Evolutionary conservation across 2,113 vertebrate genomes (phyloP).

Genomic region (Pica pica): DNA sequence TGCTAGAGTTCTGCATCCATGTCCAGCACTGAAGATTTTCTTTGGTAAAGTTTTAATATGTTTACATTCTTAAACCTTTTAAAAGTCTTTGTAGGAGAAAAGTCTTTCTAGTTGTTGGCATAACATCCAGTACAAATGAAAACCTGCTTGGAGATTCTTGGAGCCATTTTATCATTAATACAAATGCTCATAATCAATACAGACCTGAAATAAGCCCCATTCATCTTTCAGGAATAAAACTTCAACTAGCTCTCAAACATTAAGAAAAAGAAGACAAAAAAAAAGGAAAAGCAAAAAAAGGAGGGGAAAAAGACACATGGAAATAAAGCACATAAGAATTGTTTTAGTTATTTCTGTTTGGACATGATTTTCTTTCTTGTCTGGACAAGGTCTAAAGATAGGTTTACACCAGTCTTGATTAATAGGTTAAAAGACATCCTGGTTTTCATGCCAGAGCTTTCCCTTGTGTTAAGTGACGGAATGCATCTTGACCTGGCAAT

Average conservation of each 20-base stretch:
- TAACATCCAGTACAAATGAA: not conserved
- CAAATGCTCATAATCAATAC: not conserved
- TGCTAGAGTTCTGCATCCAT: not conserved
- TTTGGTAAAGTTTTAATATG: not conserved
- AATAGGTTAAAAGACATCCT: constrained; percentile 39
- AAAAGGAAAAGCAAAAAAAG: rapidly evolving
- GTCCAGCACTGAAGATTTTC: not conserved
- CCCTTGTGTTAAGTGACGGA: constrained; percentile 17
- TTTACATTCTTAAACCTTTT: not conserved
- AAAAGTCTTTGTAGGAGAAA: not conserved
- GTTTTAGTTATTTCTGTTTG: constrained; percentile 9
- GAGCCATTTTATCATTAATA: not conserved
- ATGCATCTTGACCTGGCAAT: constrained; percentile 28
- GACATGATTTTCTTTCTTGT: constrained; percentile 38
- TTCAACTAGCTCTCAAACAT: not conserved
- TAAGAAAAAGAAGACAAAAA: not conserved
- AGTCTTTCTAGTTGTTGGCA: not conserved
- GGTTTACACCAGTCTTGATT: constrained; percentile 37
- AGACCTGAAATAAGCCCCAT: not conserved
- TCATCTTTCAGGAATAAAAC: not conserved
- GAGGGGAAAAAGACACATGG: rapidly evolving
- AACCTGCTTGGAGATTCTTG: not conserved
- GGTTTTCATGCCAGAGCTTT: constrained; percentile 29
- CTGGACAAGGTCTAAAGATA: constrained; percentile 38
- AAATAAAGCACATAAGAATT: constrained; percentile 25